Conservation (phyloP, 1,140 invertebrate species). For the Ruditapes philippinarum region DNA sequence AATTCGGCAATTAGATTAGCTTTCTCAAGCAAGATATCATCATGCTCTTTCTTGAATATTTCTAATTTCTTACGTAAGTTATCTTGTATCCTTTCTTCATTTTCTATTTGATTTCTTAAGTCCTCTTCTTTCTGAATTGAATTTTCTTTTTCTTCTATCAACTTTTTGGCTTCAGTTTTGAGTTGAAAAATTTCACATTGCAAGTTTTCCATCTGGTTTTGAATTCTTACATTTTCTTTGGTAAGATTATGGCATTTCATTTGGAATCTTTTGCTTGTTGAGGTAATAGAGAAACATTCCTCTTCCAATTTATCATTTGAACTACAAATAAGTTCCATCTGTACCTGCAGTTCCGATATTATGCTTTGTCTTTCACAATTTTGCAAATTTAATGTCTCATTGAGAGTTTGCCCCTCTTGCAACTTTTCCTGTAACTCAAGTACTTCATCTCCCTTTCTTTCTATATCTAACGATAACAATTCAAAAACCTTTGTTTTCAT, state of each 20-base stretch:
- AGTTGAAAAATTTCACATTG: not conserved
- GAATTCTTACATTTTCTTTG: not conserved
- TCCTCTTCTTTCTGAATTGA: not conserved
- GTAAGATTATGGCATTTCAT: not conserved
- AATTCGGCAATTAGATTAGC: constrained; percentile 1
- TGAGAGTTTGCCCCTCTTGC: not conserved
- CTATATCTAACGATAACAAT: not conserved
- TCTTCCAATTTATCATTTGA: not conserved
- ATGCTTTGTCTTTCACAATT: not conserved
- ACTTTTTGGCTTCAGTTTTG: not conserved
- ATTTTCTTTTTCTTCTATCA: not conserved
- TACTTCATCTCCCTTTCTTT: constrained; percentile 2
- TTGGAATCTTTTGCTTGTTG: not conserved
- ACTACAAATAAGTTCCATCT: not conserved
- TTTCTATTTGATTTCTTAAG: not conserved
- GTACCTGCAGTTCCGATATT: not conserved
- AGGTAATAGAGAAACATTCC: not conserved
- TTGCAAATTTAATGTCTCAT: not conserved
- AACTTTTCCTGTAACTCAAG: not conserved
- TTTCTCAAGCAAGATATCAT: not conserved
- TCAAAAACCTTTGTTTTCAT: not conserved
- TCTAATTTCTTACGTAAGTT: not conserved
- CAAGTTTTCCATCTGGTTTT: not conserved
- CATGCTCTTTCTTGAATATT: not conserved
- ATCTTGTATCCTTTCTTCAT: not conserved